Evolutionary conservation across 1,140 invertebrate genomes (phyloP).

Genomic region (Drosophila pachea): DNA sequence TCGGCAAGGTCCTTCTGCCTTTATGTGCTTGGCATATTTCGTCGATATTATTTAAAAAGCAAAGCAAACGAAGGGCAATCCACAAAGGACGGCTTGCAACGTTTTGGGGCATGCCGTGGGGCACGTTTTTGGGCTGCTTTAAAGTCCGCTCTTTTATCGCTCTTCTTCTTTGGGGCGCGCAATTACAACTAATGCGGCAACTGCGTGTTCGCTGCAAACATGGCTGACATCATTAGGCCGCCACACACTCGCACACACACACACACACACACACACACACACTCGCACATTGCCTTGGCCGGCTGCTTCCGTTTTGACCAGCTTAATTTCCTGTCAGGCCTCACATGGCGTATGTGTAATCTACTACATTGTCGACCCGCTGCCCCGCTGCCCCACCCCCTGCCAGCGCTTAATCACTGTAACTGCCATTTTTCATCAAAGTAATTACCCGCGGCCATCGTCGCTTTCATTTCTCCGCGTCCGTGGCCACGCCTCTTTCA

Average conservation of each 20-base stretch:
- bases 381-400: background rate
- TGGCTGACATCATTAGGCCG: conserved; percentile 70
- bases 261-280: conserved; percentile 5
- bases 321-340: conserved; percentile 71
- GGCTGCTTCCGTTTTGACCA: conserved; percentile 68
- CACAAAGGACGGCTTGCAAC: conserved; percentile 46
- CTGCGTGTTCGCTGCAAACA: conserved; percentile 62
- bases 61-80: background rate
- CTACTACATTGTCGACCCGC: conserved; percentile 60
- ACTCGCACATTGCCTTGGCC: conserved; percentile 14
- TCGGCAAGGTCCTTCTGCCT: conserved; percentile 40
- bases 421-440: conserved; percentile 77
- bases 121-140: conserved; percentile 11
- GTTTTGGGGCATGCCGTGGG: conserved; percentile 11
- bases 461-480: conserved; percentile 28
- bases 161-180: conserved; percentile 45
- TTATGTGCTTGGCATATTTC: conserved; percentile 32
- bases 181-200: conserved; percentile 74
- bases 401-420: conserved; percentile 64
- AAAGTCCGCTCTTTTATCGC: conserved; percentile 18
- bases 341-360: conserved; percentile 76
- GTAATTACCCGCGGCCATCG: conserved; percentile 56
- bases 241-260: conserved; percentile 12
- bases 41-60: conserved; percentile 68
- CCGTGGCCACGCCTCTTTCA: conserved; percentile 4